Base-by-base conservation (phyloP, 2,888 invertebrate genomes). In the Pseudanteris insignis region DNA sequence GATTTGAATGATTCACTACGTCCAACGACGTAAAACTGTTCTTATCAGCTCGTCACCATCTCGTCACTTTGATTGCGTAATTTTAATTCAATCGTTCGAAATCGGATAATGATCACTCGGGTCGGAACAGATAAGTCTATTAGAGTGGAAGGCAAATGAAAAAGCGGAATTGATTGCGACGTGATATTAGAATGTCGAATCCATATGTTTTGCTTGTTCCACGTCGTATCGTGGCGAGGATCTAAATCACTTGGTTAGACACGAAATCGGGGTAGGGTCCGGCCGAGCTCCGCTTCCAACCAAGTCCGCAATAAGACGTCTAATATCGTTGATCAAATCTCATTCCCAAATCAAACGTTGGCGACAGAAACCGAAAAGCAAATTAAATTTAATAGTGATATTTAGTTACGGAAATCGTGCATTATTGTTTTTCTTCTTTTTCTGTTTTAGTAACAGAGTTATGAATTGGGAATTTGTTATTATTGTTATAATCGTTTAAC, bases 201-300 rank as follows among this genome's bases (percentile, higher is more conserved):
- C 28, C 26, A 14, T 34, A 8, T 44, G 50, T 33, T 43, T 43
- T 21, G 44, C 37, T 50, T 32, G 33, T 37, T 40, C 15, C 15
- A 10, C 15, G 9, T 11, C 30, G 5, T 55, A 55, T 55, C 55
- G 12, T n/a, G 21, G 11, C 12, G n/a, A 28, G 32, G 36, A 55
- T 55, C 55, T 57, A 48, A 57, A 50, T 58, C 57, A 43, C 48
- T 48, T 10, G 32, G 41, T 29, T 47, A 24, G 46, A 46, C 54
- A 55, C 34, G 34, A 46, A 33, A 55, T 47, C 26, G 7, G 25
- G 38, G 37, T 36, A 44, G 32, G 34, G 32, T 36, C 13, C 11
- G 36, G 21, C 18, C 24, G 40, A 55, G 57, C 48, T 57, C 32
- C 44, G 24, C n/a, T 50, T 57, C 38, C 44, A 33, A 50, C 46